Evolutionary conservation across 1,140 invertebrate species (phyloP).

Genomic region (Drosophila littoralis): DNA sequence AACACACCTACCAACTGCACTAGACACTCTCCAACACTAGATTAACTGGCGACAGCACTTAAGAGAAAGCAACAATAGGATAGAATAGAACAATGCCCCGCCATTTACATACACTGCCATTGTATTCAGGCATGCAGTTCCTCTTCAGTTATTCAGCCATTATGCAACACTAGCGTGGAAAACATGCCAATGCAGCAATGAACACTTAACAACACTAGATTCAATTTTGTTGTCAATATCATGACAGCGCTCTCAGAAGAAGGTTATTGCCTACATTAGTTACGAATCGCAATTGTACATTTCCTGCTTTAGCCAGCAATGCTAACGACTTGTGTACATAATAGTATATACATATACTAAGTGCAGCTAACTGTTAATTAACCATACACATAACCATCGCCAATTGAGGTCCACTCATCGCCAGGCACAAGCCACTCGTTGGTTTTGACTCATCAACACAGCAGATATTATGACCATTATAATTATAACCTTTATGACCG

Average conservation of each 20-base stretch:
- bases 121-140: too few relatives aligned
- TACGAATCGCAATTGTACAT: neutral
- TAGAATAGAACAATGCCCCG: too few relatives aligned
- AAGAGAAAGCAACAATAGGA: too few relatives aligned
- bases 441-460: constrained; percentile 8
- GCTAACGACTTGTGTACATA: neutral
- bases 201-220: neutral
- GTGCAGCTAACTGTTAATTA: constrained; percentile 26
- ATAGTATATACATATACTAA: neutral
- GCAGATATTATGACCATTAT: neutral
- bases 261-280: neutral
- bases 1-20: too few relatives aligned
- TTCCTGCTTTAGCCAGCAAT: neutral
- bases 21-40: too few relatives aligned
- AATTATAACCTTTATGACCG: neutral
- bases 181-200: neutral
- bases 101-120: too few relatives aligned
- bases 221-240: neutral
- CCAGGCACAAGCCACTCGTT: neutral
- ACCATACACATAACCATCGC: neutral
- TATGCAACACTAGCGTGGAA: too few relatives aligned
- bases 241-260: too few relatives aligned
- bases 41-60: too few relatives aligned
- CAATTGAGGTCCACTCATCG: neutral
- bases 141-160: too few relatives aligned